phyloP scores from a whole-genome alignment of 2,888 invertebrate species.

The Drosophila rubida region DNA sequence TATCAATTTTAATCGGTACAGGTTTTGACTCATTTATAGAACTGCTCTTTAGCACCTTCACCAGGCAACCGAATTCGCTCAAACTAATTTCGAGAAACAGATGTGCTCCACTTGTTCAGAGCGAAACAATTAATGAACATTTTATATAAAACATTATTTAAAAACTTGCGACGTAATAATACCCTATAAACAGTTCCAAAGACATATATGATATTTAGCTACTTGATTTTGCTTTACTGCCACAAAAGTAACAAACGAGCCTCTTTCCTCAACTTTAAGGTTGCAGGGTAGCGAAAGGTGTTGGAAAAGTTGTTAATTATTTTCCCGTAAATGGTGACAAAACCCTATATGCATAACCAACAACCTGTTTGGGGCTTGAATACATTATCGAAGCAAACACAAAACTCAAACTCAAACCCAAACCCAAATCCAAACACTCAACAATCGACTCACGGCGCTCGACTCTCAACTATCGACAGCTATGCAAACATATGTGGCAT shows the following conservation, averaged over 20 bases:
- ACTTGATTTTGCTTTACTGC: too few relatives aligned
- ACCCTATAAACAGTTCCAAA: background rate
- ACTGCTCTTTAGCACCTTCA: slow-evolving; percentile 15
- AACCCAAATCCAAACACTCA: slow-evolving; percentile 27
- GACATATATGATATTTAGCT: too few relatives aligned
- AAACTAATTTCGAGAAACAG: slow-evolving; percentile 18
- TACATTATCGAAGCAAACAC: slow-evolving; percentile 42
- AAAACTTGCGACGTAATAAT: background rate
- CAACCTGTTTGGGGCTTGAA: slow-evolving; percentile 29
- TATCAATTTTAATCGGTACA: slow-evolving; percentile 11
- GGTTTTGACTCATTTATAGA: slow-evolving; percentile 21
- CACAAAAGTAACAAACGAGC: too few relatives aligned
- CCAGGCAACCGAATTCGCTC: slow-evolving; percentile 19
- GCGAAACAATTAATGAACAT: background rate
- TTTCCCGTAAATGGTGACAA: slow-evolving; percentile 11
- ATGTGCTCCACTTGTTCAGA: slow-evolving; percentile 1
- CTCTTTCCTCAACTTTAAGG: background rate
- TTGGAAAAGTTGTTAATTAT: slow-evolving; percentile 21
- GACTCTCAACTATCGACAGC: slow-evolving; percentile 31
- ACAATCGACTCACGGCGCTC: slow-evolving; percentile 16
- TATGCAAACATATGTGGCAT: slow-evolving; percentile 39
- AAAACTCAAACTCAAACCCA: slow-evolving; percentile 36
- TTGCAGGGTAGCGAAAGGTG: slow-evolving; percentile 8
- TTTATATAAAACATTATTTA: background rate
- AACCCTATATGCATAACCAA: slow-evolving; percentile 4